These are phyloP conservation scores for Pseudomyrmex dendroicus DNA, from an alignment of 1,140 invertebrate species.

Conservation along the genomic window DNA sequence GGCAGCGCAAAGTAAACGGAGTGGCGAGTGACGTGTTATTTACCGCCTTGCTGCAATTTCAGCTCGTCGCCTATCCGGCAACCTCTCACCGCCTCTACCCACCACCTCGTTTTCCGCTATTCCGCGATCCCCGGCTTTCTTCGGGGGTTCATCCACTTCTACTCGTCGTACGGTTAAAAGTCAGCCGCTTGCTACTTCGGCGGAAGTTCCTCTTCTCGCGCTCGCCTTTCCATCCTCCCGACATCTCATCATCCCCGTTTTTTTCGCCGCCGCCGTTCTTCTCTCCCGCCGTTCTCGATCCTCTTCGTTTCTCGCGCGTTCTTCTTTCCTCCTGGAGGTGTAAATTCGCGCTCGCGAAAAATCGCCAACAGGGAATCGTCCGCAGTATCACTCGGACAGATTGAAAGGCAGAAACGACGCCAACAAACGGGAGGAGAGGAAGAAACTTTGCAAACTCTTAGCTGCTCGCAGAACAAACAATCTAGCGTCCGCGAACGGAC, in stretches of 20 bases:
- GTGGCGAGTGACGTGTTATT: constrained; percentile 81
- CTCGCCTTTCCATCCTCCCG: constrained; percentile 59
- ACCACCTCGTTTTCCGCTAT: constrained; percentile 30
- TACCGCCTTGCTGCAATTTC: constrained; percentile 81
- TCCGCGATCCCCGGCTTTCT: constrained; percentile 52
- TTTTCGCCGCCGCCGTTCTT: neutral
- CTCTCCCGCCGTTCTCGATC: neutral
- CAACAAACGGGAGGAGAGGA: neutral
- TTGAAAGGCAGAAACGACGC: neutral
- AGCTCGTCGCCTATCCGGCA: constrained; percentile 73
- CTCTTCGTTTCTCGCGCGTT: neutral
- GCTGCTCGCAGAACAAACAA: constrained; percentile 48
- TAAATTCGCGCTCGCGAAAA: constrained; percentile 36
- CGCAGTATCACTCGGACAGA: neutral
- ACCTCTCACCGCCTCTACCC: constrained; percentile 41
- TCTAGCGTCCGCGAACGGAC: constrained; percentile 18
- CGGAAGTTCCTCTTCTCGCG: constrained; percentile 55
- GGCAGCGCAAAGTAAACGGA: constrained; percentile 79
- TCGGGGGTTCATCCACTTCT: constrained; percentile 70
- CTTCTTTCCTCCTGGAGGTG: constrained; percentile 20
- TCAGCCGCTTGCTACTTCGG: constrained; percentile 69
- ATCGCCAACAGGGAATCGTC: constrained; percentile 18
- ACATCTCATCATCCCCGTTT: constrained; percentile 51
- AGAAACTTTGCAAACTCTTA: constrained; percentile 25
- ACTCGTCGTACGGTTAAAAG: constrained; percentile 71